Conservation (phyloP, 2,888 invertebrate species). For the Homarus gammarus region DNA sequence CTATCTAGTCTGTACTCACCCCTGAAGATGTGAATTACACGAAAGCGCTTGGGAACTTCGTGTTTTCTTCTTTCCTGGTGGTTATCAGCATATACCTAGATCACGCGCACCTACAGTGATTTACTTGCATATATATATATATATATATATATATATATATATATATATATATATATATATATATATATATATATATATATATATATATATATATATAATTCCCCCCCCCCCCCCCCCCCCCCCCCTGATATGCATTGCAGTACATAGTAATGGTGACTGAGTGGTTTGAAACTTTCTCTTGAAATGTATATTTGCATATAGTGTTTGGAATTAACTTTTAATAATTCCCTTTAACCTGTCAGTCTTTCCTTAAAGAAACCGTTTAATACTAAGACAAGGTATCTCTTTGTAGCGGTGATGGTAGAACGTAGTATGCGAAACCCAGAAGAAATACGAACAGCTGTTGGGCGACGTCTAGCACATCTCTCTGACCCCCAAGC, state of each 20-base stretch:
- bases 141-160: no score
- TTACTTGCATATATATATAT: no score
- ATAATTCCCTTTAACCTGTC: not conserved
- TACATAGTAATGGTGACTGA: not conserved
- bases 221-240: no score
- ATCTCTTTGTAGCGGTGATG: slow-evolving; percentile 70
- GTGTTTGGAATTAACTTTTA: not conserved
- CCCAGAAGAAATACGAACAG: slow-evolving; percentile 78
- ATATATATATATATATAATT: no score
- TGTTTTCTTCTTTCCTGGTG: no score
- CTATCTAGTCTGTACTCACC: no score
- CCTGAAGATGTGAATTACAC: no score
- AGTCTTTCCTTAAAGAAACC: not conserved
- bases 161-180: no score
- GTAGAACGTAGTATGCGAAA: slow-evolving; percentile 74
- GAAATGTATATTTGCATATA: not conserved
- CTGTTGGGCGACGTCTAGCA: slow-evolving; percentile 78
- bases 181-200: no score
- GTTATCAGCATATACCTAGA: no score
- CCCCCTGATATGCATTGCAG: not conserved
- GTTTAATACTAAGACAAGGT: slow-evolving; percentile 11
- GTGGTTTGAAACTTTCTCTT: not conserved
- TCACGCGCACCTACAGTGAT: no score
- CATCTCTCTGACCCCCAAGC: slow-evolving; percentile 78
- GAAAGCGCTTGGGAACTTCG: no score